Evolutionary conservation across 2,113 vertebrate genomes (phyloP), one percentile per base, ranked within the genome.

Genomic region (Scomber colias): DNA sequence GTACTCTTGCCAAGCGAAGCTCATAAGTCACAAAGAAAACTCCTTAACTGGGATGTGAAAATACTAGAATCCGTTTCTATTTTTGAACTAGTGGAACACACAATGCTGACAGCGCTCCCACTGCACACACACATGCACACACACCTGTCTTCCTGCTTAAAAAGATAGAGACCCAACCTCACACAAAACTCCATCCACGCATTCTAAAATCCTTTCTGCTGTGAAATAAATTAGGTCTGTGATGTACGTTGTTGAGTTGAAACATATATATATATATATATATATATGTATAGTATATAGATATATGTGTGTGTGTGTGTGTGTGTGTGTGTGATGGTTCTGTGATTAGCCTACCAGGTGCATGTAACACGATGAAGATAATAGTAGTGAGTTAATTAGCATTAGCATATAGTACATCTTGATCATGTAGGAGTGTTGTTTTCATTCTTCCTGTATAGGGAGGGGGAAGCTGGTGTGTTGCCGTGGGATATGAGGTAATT

Each of bases 401-500:
- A 75, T 78, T 81, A 83, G 79, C 90, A 60, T 74, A 62, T 40
- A 75, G 69, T 73, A 71, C 75, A 49, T 51, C 60, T 73, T 51
- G 71, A 90, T 89, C 72, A 76, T 72, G 76, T 84, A 75, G 64
- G 76, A 86, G 79, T 78, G 76, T 86, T 83, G 81, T 91, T 91
- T 92, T 89, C 11, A 19, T 74, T 84, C 71, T 62, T 79, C 61
- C 80, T 75, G 83, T 57, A 60, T 44, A 21, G 51, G 69, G 62
- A 10, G 11, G 75, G 16, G 59, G 60, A 60, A 45, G 60, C 60
- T 59, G 63, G 67, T 40, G 27, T 78, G 82, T 83, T 79, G 89
- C 89, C 74, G 76, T 46, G 87, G 86, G 87, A 83, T 73, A 83
- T 60, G 67, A 91, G 82, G 87, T 90, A 89, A 92, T 91, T 91